Base-by-base conservation (phyloP, 2,888 invertebrate genomes). In the Metopia argyrocephala region DNA sequence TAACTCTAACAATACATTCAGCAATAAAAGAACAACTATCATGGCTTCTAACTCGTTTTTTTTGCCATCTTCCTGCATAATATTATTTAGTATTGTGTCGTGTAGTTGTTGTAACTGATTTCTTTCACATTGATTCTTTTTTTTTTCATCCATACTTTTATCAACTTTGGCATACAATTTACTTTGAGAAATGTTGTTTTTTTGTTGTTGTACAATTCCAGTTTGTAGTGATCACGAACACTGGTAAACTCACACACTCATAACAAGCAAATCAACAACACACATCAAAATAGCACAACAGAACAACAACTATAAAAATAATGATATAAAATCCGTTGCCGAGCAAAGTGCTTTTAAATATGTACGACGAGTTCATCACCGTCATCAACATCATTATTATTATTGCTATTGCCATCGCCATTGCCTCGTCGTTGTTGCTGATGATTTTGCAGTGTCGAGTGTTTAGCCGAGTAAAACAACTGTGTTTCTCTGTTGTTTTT, bases 401-500 rank as follows among this genome's bases (percentile, higher is more conserved):
- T 27, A 27, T 56, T 56, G 23, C n/a, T n/a, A 65, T 28, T 54
- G 64, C 65, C 38, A 31, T 57, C n/a, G n/a, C 38, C 38, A 38
- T 38, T 38, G 38, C 38, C 38, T 38, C 38, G 57, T 61, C 57
- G 52, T 68, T 76, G 76, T 57, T 76, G 69, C 54, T 74, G 59
- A 66, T 76, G 64, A 54, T 66, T 65, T 81, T 62, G 59, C 74
- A 78, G 61, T 81, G 81, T 81, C 81, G 81, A 81, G 81, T 78
- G 78, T 70, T 81, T 81, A 81, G 81, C 81, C 81, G 81, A 81
- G 81, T 81, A 81, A 81, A 81, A 78, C 81, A 81, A 81, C 78
- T 78, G 78, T 78, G 68, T 69, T 76, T 76, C 50, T 64, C 7
- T 31, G 38, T 31, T 59, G 21, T 71, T 52, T 31, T 61, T 50